Base-by-base conservation (phyloP, 2,888 invertebrate species). In the Epistrophe eligans region DNA sequence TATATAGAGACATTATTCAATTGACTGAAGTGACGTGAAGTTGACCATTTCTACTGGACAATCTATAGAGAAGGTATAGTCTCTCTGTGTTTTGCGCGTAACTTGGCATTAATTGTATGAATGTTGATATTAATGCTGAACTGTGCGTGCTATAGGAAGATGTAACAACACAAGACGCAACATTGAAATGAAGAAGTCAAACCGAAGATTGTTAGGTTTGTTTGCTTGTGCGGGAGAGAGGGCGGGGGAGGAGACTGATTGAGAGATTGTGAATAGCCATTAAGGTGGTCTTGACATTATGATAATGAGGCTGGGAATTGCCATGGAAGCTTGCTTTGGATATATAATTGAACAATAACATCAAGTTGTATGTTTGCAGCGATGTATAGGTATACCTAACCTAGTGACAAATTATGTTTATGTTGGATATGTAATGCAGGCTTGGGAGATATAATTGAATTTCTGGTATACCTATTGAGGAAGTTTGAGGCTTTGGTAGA, bases 51-150 rank as follows among this genome's bases (percentile, higher is more conserved):
- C 55, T 40, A 28, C 24, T 52, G 35, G 67, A 35, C 40, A 8
- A 32, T 24, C 15, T 28, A 13, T 48, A 48, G 48, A 9, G 48
- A 48, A 45, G 45, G 45, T n/a, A n/a, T n/a, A n/a, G 2, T 17
- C 48, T 48, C 17, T 57, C 73, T 76, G 67, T 67, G 67, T 72
- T 77, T 72, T 80, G 77, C 80, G 77, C 84, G 77, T 84, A 60
- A 76, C 60, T 77, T 77, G 70, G 73, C 77, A 81, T 74, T 85
- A 85, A 85, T 85, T 85, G 77, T 62, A 81, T 57, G 28, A 19
- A 52, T 52, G 77, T 77, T 77, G 70, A 73, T 77, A 73, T 58
- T 72, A 76, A 66, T 80, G 71, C 15, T 19, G 60, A 66, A 5
- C 17, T 19, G 35, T 80, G 80, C 71, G 76, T 80, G 71, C 15